phyloP scores from a whole-genome alignment of 2,113 vertebrate genomes.

The Anser cygnoides region DNA sequence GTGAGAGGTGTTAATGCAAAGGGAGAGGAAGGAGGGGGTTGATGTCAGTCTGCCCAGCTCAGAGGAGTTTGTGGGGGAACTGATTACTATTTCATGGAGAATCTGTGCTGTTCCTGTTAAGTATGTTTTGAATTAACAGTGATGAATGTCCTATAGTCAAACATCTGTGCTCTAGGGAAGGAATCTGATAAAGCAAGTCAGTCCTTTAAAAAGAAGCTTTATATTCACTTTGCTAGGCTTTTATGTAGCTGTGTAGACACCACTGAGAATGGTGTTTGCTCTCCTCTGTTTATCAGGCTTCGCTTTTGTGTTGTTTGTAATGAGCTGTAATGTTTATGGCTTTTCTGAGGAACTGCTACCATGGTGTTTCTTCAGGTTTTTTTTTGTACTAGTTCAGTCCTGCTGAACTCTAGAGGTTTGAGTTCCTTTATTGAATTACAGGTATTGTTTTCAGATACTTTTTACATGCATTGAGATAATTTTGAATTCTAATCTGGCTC shows the following conservation, averaged over 20 bases:
- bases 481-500: not conserved
- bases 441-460: not conserved
- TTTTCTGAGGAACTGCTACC: not conserved
- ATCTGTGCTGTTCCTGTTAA: not conserved
- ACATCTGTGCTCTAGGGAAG: not conserved
- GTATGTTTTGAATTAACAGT: not conserved
- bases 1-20: not conserved
- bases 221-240: not conserved
- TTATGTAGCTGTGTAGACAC: not conserved
- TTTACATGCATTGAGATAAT: not conserved
- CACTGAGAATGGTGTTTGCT: not conserved
- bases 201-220: not conserved
- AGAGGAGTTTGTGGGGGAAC: not conserved
- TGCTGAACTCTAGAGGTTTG: not conserved
- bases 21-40: not conserved
- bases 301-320: not conserved
- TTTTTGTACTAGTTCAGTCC: not conserved
- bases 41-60: rapidly evolving
- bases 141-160: not conserved
- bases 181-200: not conserved
- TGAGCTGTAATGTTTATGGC: not conserved
- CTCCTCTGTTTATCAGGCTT: not conserved
- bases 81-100: not conserved
- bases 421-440: not conserved
- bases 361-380: not conserved